phyloP scores from a whole-genome alignment of 2,113 vertebrate genomes.

The Apus apus region DNA sequence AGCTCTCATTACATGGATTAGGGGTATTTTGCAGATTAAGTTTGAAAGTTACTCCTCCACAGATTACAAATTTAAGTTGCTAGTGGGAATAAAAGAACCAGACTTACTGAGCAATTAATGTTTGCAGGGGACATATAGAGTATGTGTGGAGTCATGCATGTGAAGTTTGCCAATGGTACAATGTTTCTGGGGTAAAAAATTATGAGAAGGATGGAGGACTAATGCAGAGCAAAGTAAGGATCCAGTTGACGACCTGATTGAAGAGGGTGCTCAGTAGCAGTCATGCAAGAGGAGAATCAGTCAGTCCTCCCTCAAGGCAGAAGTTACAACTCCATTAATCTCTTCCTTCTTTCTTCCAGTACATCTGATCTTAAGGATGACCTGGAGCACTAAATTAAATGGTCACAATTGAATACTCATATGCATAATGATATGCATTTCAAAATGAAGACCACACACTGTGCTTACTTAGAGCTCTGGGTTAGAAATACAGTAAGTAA shows the following conservation, averaged over 20 bases:
- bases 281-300: neutral
- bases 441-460: neutral
- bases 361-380: neutral
- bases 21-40: neutral
- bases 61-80: neutral
- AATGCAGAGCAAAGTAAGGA: neutral
- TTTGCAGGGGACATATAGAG: neutral
- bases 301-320: neutral
- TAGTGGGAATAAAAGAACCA: neutral
- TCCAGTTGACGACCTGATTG: neutral
- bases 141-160: neutral
- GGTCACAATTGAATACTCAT: neutral
- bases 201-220: neutral
- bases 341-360: neutral
- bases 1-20: neutral
- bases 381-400: conserved; percentile 19
- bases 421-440: neutral
- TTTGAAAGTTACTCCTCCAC: neutral
- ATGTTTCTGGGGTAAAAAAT: neutral
- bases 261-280: neutral
- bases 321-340: neutral
- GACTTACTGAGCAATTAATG: neutral
- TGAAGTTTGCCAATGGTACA: neutral
- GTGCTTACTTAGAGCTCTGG: neutral
- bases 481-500: neutral